phyloP scores from a whole-genome alignment of 2,888 invertebrate species.

The Bedellia somnulentella region DNA sequence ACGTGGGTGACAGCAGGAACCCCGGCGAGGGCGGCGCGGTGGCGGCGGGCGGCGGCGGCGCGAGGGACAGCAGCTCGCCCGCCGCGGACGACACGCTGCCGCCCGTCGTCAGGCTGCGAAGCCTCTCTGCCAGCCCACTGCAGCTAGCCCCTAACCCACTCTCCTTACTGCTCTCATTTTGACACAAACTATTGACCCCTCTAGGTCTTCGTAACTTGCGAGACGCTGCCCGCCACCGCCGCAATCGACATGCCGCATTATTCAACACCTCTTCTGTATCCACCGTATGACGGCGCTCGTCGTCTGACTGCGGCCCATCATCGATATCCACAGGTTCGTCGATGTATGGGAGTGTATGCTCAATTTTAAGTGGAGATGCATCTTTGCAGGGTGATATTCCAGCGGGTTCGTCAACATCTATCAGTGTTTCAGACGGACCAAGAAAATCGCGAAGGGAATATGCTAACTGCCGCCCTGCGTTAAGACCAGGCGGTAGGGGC shows the following conservation, averaged over 20 bases:
- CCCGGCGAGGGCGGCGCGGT: conserved; percentile 52
- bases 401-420: too few relatives aligned
- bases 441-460: conserved; percentile 43
- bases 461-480: conserved; percentile 33
- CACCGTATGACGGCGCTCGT: conserved; percentile 24
- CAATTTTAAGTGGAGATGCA: conserved; percentile 24
- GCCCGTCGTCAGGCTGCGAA: conserved; percentile 44
- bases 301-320: conserved; percentile 27
- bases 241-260: conserved; percentile 49
- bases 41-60: conserved; percentile 47
- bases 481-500: conserved; percentile 22
- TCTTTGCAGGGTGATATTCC: conserved; percentile 8
- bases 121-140: conserved; percentile 46
- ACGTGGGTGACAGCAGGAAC: conserved; percentile 39
- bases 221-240: conserved; percentile 52
- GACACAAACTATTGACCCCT: conserved; percentile 49
- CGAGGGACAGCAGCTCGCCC: conserved; percentile 43
- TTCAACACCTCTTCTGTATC: conserved; percentile 41
- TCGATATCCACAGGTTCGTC: conserved; percentile 33
- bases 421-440: conserved; percentile 12
- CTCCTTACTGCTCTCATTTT: conserved; percentile 25
- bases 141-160: conserved; percentile 25
- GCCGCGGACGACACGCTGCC: conserved; percentile 48
- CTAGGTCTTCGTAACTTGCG: conserved; percentile 47
- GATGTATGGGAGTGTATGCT: conserved; percentile 33